phyloP scores from a whole-genome alignment of 2,888 invertebrate species.

The Ditula angustiorana region DNA sequence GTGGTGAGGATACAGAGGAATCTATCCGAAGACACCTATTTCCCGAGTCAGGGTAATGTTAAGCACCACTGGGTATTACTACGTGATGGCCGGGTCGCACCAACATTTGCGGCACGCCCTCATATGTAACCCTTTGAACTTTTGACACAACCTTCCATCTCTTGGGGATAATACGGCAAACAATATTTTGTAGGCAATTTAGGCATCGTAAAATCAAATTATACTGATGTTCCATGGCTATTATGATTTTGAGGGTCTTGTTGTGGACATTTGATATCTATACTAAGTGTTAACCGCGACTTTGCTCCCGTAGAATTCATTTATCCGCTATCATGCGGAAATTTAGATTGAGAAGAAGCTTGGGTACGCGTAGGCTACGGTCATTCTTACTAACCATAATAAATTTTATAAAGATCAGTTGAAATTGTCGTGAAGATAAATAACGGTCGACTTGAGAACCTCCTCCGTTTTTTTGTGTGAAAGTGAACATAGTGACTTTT shows the following conservation, averaged over 20 bases:
- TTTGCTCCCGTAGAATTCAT: neutral
- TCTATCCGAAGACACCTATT: neutral
- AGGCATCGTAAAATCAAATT: neutral
- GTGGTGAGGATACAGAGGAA: no score
- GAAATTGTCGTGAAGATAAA: no score
- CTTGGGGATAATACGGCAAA: neutral
- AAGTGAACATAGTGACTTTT: no score
- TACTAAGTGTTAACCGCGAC: neutral
- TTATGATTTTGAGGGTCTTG: neutral
- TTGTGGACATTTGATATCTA: neutral
- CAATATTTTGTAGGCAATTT: slow-evolving; percentile 8
- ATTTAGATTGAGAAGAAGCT: no score
- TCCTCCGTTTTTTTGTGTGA: no score
- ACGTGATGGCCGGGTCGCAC: neutral
- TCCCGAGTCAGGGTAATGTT: neutral
- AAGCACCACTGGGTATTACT: neutral
- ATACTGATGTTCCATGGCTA: neutral
- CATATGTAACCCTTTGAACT: slow-evolving; percentile 8
- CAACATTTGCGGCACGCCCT: slow-evolving; percentile 4
- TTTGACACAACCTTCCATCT: slow-evolving; percentile 8
- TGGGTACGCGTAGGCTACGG: no score
- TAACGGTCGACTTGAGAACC: no score
- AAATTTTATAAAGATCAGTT: no score
- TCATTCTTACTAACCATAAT: no score
- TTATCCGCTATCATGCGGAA: no score